phyloP scores from a whole-genome alignment of 2,888 invertebrate genomes.

The Embidobia sp. region DNA sequence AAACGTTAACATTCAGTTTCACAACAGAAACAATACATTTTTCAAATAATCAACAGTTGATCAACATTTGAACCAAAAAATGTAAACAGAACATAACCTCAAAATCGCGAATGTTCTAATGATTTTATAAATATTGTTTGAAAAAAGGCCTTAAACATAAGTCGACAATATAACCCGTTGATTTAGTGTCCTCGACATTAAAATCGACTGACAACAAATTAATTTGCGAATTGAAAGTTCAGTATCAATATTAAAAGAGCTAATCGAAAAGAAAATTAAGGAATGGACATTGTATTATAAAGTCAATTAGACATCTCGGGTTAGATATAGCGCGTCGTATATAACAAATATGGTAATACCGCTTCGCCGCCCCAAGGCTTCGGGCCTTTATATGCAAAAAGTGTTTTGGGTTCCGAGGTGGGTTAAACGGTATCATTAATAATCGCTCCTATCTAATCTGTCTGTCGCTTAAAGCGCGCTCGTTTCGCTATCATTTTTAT shows the following conservation, averaged over 20 bases:
- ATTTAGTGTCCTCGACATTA: conserved; percentile 20
- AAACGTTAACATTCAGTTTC: too few species aligned
- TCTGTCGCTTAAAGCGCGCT: conserved; percentile 81
- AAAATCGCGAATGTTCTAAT: too few species aligned
- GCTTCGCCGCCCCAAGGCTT: conserved; percentile 75
- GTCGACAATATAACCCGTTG: conserved; percentile 2
- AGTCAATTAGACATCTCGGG: conserved; percentile 80
- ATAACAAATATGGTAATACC: conserved; percentile 81
- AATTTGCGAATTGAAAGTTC: conserved; percentile 48
- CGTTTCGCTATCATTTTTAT: conserved; percentile 75
- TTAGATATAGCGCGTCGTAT: conserved; percentile 81
- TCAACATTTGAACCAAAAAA: too few species aligned
- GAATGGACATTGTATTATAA: conserved; percentile 76
- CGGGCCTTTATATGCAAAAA: conserved; percentile 64
- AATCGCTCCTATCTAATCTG: conserved; percentile 85
- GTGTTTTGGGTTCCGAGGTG: conserved; percentile 81
- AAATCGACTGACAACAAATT: conserved; percentile 28
- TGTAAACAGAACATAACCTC: too few species aligned
- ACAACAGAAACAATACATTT: too few species aligned
- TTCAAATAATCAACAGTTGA: too few species aligned
- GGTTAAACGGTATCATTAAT: conserved; percentile 86
- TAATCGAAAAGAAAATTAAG: conserved; percentile 60
- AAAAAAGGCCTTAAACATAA: too few species aligned
- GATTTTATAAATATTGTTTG: too few species aligned
- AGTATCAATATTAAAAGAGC: conserved; percentile 59